Base-by-base conservation (phyloP, 23 tunicate species). In the Ascidia mentula region DNA sequence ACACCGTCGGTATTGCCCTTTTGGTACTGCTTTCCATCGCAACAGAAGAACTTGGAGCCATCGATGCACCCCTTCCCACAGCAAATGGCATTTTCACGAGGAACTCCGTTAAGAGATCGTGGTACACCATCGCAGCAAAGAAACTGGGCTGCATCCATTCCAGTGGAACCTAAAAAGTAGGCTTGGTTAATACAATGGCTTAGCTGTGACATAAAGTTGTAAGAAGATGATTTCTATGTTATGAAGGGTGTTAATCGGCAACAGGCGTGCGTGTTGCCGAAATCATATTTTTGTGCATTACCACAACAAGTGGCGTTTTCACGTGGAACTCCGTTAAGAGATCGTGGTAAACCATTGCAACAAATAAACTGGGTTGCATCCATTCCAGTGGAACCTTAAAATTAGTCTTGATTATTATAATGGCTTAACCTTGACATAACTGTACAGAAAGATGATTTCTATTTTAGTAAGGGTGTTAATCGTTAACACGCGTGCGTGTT, bases 41-140 rank as follows among this genome's bases (percentile, higher is more conserved):
- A 91, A 60, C 97, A 91, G 88, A 87, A 91, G 82, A 69, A 91
- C 20, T 39, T 59, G n/a, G 74, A 17, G 20, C 91, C 97, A 39
- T 91, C 97, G 22, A 91, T 91, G 88, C 97, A 91, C 32, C 88
- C 87, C 60, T 87, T 76, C 15, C 97, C 97, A 73, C 97, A 91
- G 45, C 97, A 91, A 0, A 86, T 80, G 0, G 97, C 97, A 15
- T 82, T 87, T 60, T 82, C 91, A 31, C 82, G 81, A n/a, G 86
- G 40, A 35, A 91, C 85, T 18, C 87, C 90, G 37, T 85, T 83
- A 42, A 91, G 42, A 8, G 86, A 72, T 0, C 97, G 88, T 0
- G 88, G 85, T 0, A 38, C 45, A 1, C 82, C 88, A 34, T 86
- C 87, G 72, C 97, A 91, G 72, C 97, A 91, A 26, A 74, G 82